Percentiles rank a stretch among this genome's conserved stretches.
Evolutionary conservation across 2,797 vertebrate species (phyloP).

Genomic region (Melanotaenia boesemani): DNA sequence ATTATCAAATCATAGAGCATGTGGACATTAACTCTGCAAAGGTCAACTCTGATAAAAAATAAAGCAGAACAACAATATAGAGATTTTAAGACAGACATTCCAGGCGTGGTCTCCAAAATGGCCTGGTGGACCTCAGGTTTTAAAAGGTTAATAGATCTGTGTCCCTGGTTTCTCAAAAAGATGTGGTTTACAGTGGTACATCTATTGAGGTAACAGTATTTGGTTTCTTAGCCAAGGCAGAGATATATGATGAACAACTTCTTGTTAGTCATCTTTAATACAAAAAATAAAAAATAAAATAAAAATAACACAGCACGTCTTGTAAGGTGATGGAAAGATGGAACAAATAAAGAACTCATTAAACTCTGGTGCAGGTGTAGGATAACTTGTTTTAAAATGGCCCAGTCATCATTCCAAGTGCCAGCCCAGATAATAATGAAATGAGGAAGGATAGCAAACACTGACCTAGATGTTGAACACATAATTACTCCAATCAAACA

Average conservation of each 20-base stretch:
- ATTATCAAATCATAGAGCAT: no score
- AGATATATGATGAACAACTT: no score
- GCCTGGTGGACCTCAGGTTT: no score
- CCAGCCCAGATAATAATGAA: neutral
- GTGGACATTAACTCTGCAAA: no score
- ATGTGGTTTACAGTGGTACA: neutral
- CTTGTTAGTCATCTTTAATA: no score
- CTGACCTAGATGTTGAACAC: conserved; percentile 4
- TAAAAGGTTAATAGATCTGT: neutral
- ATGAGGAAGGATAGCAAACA: neutral
- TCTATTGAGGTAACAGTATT: neutral
- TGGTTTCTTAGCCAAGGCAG: neutral
- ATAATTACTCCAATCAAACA: neutral
- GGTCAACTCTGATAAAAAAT: no score
- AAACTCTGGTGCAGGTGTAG: neutral
- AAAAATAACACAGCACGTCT: no score
- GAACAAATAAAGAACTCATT: neutral
- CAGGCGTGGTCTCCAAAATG: no score
- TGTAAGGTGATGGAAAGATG: no score
- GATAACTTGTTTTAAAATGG: neutral
- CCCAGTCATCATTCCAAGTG: neutral
- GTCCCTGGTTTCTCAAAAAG: neutral
- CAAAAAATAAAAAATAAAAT: no score
- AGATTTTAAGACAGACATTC: no score
- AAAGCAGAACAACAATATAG: no score